Evolutionary conservation across 2,888 invertebrate species (phyloP).

Genomic region (Galeruca laticollis): DNA sequence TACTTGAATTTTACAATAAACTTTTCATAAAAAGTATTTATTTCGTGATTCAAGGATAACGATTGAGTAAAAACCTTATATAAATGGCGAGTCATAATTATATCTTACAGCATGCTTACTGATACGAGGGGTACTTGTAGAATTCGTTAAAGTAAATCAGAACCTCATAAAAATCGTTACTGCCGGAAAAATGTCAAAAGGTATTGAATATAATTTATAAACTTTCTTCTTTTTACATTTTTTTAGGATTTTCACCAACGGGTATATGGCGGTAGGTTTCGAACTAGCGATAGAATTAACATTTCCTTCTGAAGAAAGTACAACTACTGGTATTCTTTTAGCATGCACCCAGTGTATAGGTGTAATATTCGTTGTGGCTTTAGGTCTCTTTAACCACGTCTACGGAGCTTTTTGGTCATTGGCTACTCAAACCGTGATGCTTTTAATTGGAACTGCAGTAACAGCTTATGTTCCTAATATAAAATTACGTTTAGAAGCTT

Average conservation of each 20-base stretch:
- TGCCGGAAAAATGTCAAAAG: too few species aligned
- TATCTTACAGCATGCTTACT: too few species aligned
- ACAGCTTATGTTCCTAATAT: constrained; percentile 52
- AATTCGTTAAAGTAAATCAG: too few species aligned
- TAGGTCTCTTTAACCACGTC: constrained; percentile 42
- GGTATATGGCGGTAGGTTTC: constrained; percentile 52
- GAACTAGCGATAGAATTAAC: constrained; percentile 53
- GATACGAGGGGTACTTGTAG: too few species aligned
- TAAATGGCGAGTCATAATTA: too few species aligned
- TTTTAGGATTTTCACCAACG: constrained; percentile 49
- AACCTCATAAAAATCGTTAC: too few species aligned
- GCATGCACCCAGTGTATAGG: constrained; percentile 48
- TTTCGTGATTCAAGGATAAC: too few species aligned
- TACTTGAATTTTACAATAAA: too few species aligned
- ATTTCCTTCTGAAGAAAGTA: constrained; percentile 51
- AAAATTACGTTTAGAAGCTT: constrained; percentile 53
- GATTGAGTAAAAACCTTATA: too few species aligned
- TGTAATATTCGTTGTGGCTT: constrained; percentile 38
- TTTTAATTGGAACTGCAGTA: constrained; percentile 50
- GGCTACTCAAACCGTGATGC: constrained; percentile 44
- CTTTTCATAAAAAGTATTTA: too few species aligned
- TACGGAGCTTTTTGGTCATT: constrained; percentile 54
- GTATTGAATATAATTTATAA: too few species aligned
- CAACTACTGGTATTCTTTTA: constrained; percentile 48
- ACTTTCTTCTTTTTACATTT: too few species aligned